A percentile compares a stretch with the other conserved stretches of the same genome.
phyloP scores from a whole-genome alignment of 2,888 invertebrate genomes.

The Lasioglossum villosulum region DNA sequence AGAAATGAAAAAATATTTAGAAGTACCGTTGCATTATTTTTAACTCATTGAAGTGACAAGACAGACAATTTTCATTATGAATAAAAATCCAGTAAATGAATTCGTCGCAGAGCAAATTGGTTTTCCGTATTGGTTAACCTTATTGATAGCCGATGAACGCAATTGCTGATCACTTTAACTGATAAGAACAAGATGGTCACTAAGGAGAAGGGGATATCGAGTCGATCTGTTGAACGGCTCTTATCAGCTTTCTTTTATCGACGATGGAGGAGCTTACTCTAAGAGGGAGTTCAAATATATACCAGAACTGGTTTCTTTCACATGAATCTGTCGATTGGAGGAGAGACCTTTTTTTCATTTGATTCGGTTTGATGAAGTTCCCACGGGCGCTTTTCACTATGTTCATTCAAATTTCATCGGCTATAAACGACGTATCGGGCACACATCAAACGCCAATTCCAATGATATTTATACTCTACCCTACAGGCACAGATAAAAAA shows the following conservation, averaged over 20 bases:
- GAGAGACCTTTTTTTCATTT: not conserved
- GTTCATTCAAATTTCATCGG: not conserved
- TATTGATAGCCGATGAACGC: conserved; percentile 45
- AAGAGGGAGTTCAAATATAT: conserved; percentile 38
- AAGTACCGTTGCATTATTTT: no score
- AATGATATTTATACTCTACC: not conserved
- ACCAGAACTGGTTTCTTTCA: conserved; percentile 26
- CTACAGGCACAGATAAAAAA: no score
- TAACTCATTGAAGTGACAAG: not conserved
- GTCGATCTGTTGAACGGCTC: conserved; percentile 44
- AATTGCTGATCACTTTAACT: conserved; percentile 26
- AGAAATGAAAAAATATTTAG: no score
- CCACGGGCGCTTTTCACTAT: not conserved
- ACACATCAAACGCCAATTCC: not conserved
- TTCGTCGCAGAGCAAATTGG: conserved; percentile 31
- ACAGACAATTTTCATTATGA: not conserved
- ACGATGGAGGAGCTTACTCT: conserved; percentile 49
- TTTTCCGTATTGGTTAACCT: conserved; percentile 35
- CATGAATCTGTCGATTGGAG: not conserved
- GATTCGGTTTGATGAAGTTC: not conserved
- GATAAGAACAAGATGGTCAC: conserved; percentile 47
- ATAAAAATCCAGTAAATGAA: conserved; percentile 3
- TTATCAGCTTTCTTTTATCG: conserved; percentile 52
- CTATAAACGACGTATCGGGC: not conserved
- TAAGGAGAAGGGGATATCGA: conserved; percentile 41